Base-by-base conservation (phyloP, 2,113 vertebrate species). In the Bujurquina vittata region DNA sequence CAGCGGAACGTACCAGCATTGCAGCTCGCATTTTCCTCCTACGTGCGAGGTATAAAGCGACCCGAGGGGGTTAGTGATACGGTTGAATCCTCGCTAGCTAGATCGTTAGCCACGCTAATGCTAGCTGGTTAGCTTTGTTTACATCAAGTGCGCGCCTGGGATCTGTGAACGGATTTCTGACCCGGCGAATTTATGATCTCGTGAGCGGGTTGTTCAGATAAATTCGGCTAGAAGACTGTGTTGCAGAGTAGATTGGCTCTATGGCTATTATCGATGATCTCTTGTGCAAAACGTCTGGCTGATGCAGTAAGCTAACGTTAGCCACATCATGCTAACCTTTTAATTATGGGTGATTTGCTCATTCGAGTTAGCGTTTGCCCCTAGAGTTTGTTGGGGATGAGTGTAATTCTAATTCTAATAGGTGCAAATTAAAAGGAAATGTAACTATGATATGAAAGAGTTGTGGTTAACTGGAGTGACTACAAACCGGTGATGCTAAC, bases 101-200 rank as follows among this genome's bases (percentile, higher is more conserved):
- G 79, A 63, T 82, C 40, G 83, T 79, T 89, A 85, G 90, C 85
- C 3, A 85, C 84, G 91, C 88, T 92, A 94, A 77, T 35, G 59
- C 75, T 90, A 88, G 62, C 81, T 63, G 77, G 87, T 91, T 94
- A 95, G 93, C 93, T 93, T 95, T 95, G 94, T 95, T 95, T 95
- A 95, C 94, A 95, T 95, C 84, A 76, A 92, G 85, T 79, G 86
- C 92, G 93, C 94, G 92, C 93, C 85, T 87, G 84, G 59, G 57
- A 75, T 63, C 37, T 35, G 82, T n/a, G 73, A 43, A 79, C 81
- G 86, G 8, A 26, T 55, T 82, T 85, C 84, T 69, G 75, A 75
- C 35, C 67, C 43, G 11, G 63, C 55, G 40, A 54, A 58, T 62
- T 75, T 29, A 18, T 10, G 54, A 29, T 58, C 23, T 33, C 58